Base-by-base conservation (phyloP, 2,113 vertebrate genomes). In the Apteryx mantelli region DNA sequence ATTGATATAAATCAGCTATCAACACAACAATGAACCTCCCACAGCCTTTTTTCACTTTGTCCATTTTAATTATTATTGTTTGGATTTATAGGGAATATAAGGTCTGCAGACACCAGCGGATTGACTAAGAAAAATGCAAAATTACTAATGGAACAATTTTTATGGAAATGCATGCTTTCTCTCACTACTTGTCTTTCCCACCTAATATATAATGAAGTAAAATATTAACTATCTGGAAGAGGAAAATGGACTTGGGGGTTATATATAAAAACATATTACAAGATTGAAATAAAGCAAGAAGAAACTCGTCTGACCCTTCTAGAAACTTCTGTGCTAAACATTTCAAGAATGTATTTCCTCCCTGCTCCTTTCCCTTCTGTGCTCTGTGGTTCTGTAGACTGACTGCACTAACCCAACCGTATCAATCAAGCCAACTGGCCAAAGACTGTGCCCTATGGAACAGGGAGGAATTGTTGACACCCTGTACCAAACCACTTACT, bases 171-270 rank as follows among this genome's bases (percentile, higher is more conserved):
- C 15, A 80, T 55, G 21, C 16, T 73, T 42, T 64, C 13, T 25
- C 24, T 73, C 2, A 44, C 65, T 82, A 44, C 50, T 90, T 86
- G 12, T 82, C 68, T 76, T 75, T 84, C 22, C 69, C 42, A 90
- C n/a, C 12, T 86, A 32, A 69, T 89, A 73, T 7, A 52, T 7
- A 40, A 71, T 14, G 26, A 78, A 76, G 10, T 6, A 94, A 82
- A 89, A 58, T 30, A 84, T 44, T 48, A 88, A 5, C 36, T 80
- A 36, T 10, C 9, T 77, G 28, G 38, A 93, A 87, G 14, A 91
- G 6, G 3, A 91, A 74, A 91, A 32, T 9, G 8, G 24, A 2
- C 9, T 1, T 2, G 7, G 0, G 13, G 18, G 9, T 2, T 58
- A 53, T 40, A 79, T 9, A 40, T 52, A 68, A 38, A 40, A 42